Conservation (phyloP, 1,140 invertebrate species). For the Parasteatoda tepidariorum region DNA sequence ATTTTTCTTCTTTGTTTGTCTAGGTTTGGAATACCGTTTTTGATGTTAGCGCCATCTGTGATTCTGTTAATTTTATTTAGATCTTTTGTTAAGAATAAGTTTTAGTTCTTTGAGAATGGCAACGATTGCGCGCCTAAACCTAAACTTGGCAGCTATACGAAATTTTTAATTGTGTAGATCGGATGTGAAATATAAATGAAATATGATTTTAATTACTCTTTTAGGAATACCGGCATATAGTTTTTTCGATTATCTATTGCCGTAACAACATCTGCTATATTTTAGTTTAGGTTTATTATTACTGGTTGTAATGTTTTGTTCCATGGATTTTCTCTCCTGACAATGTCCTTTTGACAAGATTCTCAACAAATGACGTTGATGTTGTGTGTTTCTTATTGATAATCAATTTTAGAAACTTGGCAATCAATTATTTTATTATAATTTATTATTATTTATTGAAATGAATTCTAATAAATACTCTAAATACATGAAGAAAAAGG, state of each 20-base stretch:
- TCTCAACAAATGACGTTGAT: background rate
- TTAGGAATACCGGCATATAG: too few relatives aligned
- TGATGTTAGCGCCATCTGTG: too few relatives aligned
- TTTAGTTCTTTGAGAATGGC: too few relatives aligned
- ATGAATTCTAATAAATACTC: too few relatives aligned
- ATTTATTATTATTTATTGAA: too few relatives aligned
- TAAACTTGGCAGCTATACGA: background rate
- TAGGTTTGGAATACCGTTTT: too few relatives aligned
- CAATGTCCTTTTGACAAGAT: background rate
- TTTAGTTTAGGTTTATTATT: background rate
- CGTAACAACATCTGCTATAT: background rate
- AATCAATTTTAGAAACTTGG: too few relatives aligned
- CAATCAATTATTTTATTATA: too few relatives aligned
- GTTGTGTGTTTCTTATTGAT: background rate
- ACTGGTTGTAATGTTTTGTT: background rate
- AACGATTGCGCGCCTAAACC: background rate
- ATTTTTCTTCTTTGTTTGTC: too few relatives aligned
- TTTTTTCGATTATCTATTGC: background rate
- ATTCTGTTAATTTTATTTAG: too few relatives aligned
- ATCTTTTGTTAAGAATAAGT: too few relatives aligned
- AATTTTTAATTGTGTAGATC: background rate
- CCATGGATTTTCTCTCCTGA: background rate
- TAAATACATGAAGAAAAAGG: too few relatives aligned
- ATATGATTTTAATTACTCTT: background rate
- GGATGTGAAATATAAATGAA: background rate